Conservation (phyloP, 2,797 vertebrate genomes). For the Hemitrygon akajei region DNA sequence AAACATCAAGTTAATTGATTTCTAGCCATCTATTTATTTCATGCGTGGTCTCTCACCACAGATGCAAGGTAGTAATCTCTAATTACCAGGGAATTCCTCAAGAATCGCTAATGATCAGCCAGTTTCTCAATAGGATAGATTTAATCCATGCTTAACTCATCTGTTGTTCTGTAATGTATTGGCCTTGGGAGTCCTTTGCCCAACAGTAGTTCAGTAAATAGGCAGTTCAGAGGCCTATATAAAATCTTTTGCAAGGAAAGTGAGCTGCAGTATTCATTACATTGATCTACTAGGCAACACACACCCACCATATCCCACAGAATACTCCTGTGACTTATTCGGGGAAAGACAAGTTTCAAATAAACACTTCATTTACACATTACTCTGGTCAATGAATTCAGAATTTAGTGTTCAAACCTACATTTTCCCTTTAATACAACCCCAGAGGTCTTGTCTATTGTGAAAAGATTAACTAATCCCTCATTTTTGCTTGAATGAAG, state of each 20-base stretch:
- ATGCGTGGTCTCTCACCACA: slow-evolving; percentile 38
- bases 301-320: neutral
- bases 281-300: neutral
- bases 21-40: slow-evolving; percentile 59
- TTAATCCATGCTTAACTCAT: slow-evolving; percentile 71
- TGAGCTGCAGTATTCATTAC: neutral
- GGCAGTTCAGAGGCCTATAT: slow-evolving; percentile 67
- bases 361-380: slow-evolving; percentile 3
- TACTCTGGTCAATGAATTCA: slow-evolving; percentile 3
- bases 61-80: slow-evolving; percentile 55
- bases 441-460: slow-evolving; percentile 33
- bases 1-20: slow-evolving; percentile 58
- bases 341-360: neutral
- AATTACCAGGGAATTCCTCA: slow-evolving; percentile 70
- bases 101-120: slow-evolving; percentile 65
- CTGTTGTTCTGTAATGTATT: slow-evolving; percentile 57
- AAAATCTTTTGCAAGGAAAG: slow-evolving; percentile 54
- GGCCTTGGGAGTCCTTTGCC: slow-evolving; percentile 67
- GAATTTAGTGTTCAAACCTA: neutral
- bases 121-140: slow-evolving; percentile 74
- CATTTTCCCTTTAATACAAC: neutral
- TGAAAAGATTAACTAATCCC: slow-evolving; percentile 37
- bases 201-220: slow-evolving; percentile 70
- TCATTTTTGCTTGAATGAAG: slow-evolving; percentile 34
- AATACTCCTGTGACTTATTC: neutral